Evolutionary conservation across 2,888 invertebrate genomes (phyloP), one percentile per base, ranked within the genome.

Genomic region (Eretmocerus hayati): DNA sequence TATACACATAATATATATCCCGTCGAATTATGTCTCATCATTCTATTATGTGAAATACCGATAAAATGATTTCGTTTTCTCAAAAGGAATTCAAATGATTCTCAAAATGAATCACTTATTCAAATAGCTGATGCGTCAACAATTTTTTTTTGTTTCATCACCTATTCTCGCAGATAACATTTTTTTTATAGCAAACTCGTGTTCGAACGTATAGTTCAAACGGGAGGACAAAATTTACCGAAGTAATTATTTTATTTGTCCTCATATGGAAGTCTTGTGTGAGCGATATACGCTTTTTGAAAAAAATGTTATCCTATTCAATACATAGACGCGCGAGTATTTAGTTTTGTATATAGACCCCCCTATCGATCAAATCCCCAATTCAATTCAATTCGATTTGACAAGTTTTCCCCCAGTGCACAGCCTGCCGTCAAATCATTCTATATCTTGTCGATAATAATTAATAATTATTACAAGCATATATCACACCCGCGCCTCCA

Each of bases 341-440:
- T 32, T 36, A 30, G 11, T n/a, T n/a, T n/a, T n/a, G n/a, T n/a
- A n/a, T n/a, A n/a, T n/a, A n/a, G n/a, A n/a, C n/a, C n/a, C n/a
- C n/a, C n/a, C n/a, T n/a, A n/a, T n/a, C n/a, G n/a, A n/a, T n/a
- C n/a, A 44, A 49, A 37, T 38, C 15, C 32, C 35, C 33, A 33
- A 5, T 33, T 13, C 33, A 5, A 9, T 50, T 52, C 52, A 48
- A 46, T 52, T 52, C 52, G 48, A 52, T 52, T 52, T 48, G 52
- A 48, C 46, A 48, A 52, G 48, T 52, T 52, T 52, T 48, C 35
- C 47, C 42, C 45, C 48, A 52, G 48, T 48, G 48, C 45, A 52
- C 52, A 52, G 52, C 52, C 48, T 43, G 41, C 22, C 46, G 48
- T 45, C 48, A 47, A 52, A 48, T 52, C 42, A 43, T n/a, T n/a